Evolutionary conservation across 2,888 invertebrate genomes (phyloP).

Genomic region (Nomada flava): DNA sequence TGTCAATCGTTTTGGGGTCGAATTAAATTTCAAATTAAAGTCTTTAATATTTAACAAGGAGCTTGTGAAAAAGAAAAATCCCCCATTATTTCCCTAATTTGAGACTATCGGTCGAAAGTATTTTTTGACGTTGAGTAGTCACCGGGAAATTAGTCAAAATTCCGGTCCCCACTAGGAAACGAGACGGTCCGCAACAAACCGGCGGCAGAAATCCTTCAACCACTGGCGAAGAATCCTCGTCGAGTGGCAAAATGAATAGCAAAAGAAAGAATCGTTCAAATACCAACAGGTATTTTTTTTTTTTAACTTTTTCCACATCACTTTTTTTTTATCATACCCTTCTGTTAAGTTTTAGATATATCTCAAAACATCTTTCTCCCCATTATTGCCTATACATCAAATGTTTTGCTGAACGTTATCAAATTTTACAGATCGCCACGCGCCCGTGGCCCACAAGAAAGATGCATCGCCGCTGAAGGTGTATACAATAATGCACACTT

Average conservation of each 20-base stretch:
- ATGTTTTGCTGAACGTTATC: background rate
- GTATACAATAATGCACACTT: slow-evolving; percentile 95
- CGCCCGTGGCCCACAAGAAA: slow-evolving; percentile 85
- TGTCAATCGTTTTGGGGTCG: slow-evolving; percentile 45
- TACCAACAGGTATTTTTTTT: slow-evolving; percentile 87
- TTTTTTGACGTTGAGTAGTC: slow-evolving; percentile 66
- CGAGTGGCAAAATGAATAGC: slow-evolving; percentile 89
- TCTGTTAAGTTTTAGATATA: background rate
- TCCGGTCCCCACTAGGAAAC: slow-evolving; percentile 94
- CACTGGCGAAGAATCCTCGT: slow-evolving; percentile 79
- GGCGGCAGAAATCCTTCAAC: slow-evolving; percentile 84
- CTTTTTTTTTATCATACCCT: background rate
- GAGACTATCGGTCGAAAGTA: slow-evolving; percentile 49
- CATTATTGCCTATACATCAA: background rate
- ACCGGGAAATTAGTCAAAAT: slow-evolving; percentile 88
- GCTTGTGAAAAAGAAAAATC: background rate
- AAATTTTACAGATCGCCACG: slow-evolving; percentile 87
- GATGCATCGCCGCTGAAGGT: slow-evolving; percentile 91
- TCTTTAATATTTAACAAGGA: slow-evolving; percentile 30
- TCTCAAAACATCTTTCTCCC: background rate
- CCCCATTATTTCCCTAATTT: slow-evolving; percentile 30
- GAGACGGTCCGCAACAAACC: slow-evolving; percentile 91
- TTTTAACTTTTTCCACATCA: slow-evolving; percentile 3
- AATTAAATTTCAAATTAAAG: slow-evolving; percentile 43
- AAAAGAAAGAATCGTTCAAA: slow-evolving; percentile 94